These are phyloP conservation scores for Dyspetes luteomarginatus DNA, from an alignment of 2,888 invertebrate species.

Conservation along the genomic window DNA sequence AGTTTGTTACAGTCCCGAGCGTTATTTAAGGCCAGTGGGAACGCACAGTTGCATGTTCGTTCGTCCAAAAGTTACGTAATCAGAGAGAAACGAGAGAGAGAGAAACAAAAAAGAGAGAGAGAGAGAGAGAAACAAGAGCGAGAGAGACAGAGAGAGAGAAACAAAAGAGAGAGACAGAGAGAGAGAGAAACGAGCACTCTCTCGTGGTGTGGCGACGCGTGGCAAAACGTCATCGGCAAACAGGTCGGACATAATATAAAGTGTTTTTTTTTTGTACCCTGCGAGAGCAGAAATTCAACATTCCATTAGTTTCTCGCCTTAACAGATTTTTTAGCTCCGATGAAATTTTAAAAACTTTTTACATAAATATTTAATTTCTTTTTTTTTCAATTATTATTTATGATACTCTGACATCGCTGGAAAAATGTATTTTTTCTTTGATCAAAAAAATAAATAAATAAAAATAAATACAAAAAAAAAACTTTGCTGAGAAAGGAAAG, in stretches of 20 bases:
- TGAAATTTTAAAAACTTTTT: no score
- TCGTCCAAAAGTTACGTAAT: conserved; percentile 55
- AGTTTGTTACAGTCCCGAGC: conserved; percentile 54
- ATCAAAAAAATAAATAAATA: neutral
- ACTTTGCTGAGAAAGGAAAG: conserved; percentile 47
- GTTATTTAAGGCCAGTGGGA: conserved; percentile 63
- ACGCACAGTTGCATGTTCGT: conserved; percentile 32
- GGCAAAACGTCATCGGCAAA: conserved; percentile 41
- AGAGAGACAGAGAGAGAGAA: neutral
- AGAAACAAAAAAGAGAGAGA: neutral
- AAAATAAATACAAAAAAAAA: neutral
- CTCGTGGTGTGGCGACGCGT: conserved; percentile 32
- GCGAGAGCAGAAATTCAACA: conserved; percentile 26
- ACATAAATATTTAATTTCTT: neutral
- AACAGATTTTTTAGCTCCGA: neutral
- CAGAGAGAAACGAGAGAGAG: conserved; percentile 35
- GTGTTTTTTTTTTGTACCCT: neutral
- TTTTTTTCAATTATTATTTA: conserved; percentile 6
- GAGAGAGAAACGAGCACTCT: conserved; percentile 27
- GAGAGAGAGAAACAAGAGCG: neutral
- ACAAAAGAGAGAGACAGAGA: conserved; percentile 43
- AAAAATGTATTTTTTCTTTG: neutral
- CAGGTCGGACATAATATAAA: conserved; percentile 49
- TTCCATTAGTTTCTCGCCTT: conserved; percentile 26
- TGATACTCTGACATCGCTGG: neutral